Base-by-base conservation (phyloP, 2,113 vertebrate species). In the Orthonyx spaldingii region DNA sequence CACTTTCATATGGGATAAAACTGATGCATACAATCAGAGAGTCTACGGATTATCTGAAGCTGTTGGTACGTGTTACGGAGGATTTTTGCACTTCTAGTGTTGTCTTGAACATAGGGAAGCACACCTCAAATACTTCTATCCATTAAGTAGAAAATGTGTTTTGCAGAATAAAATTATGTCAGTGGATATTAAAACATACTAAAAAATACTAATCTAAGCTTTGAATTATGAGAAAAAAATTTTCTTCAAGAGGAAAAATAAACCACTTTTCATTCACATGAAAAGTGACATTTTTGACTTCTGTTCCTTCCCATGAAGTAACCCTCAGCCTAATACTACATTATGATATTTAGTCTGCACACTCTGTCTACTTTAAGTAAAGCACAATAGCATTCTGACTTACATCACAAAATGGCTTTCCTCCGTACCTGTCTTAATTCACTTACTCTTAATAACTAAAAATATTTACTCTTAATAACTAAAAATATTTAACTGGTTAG, bases 1-100 rank as follows among this genome's bases (percentile, higher is more conserved):
- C 94, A 99, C 99, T 41, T 99, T 99, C 95, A 99, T 99, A 97
- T 99, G 99, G 99, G 99, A 99, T 97, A 99, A 99, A 98, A 99
- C 99, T 5, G 99, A 99, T 84, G 99, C 99, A 22, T 99, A 99
- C 97, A 98, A 98, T 91, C 99, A 99, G 97, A 99, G 98, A 95
- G 99, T 99, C 95, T 99, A 99, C 17, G 99, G 99, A 97, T 98
- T 99, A 26, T 99, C 99, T 16, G 98, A 99, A 98, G 99, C 99
- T 92, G 98, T 99, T 60, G 99, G 99, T 99, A 98, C 97, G 99
- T 85, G 55, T 49, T 77, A 9, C 1, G 1, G 30, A 72, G 18
- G 2, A 4, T 35, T 89, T 69, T 68, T 84, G 11, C 27, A 10
- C 39, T 72, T 61, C 47, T 77, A 47, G 30, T 44, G 35, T 64